Evolutionary conservation across 1,140 invertebrate genomes (phyloP).

Genomic region (Fopius arisanus): DNA sequence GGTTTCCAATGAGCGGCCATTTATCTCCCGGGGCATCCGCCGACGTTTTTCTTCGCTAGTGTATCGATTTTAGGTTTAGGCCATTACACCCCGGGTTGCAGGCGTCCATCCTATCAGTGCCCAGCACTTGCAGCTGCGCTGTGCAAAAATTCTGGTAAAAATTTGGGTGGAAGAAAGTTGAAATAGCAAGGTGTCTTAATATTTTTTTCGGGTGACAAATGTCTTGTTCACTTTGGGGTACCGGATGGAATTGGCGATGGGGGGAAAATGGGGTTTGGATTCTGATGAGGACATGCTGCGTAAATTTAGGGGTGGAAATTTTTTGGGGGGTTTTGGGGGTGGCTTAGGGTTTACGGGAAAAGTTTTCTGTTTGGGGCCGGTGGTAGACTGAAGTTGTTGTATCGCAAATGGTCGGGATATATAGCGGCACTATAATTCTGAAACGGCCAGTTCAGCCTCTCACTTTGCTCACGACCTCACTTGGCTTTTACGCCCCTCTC

Average conservation of each 20-base stretch:
- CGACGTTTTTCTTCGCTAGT: slow-evolving; percentile 50
- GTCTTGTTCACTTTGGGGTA: too few species aligned
- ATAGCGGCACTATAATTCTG: background rate
- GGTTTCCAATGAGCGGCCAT: slow-evolving; percentile 53
- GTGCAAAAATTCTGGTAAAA: slow-evolving; percentile 22
- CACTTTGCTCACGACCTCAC: slow-evolving; percentile 10
- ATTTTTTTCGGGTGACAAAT: too few species aligned
- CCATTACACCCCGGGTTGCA: slow-evolving; percentile 42
- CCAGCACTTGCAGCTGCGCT: slow-evolving; percentile 38
- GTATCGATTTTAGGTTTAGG: slow-evolving; percentile 55
- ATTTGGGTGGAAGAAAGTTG: background rate
- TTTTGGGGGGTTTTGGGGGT: too few species aligned
- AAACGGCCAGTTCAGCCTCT: background rate
- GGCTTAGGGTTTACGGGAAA: background rate
- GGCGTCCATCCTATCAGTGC: slow-evolving; percentile 36
- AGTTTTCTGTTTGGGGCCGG: slow-evolving; percentile 29
- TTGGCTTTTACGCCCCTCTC: background rate
- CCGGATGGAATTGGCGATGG: too few species aligned
- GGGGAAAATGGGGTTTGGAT: too few species aligned
- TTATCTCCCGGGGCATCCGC: slow-evolving; percentile 52
- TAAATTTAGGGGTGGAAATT: too few species aligned
- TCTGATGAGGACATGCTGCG: too few species aligned
- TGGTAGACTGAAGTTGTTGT: slow-evolving; percentile 24
- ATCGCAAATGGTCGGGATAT: background rate
- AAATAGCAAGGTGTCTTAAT: too few species aligned